Percentiles rank a stretch among this genome's conserved stretches.
Evolutionary conservation across 2,888 invertebrate species (phyloP).

Genomic region (Teinopalpus imperialis): DNA sequence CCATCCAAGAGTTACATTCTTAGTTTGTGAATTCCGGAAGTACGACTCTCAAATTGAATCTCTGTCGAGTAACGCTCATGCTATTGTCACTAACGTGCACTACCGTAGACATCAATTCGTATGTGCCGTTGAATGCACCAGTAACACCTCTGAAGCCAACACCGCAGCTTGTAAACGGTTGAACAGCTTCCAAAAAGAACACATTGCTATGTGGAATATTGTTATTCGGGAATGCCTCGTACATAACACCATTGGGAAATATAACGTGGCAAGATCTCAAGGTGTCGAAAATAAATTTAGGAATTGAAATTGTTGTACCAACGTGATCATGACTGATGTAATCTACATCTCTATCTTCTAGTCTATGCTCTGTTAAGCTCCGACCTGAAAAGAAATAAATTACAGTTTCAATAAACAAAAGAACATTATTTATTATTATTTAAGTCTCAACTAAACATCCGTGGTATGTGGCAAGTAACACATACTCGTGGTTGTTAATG

Average conservation of each 20-base stretch:
- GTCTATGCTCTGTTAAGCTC: slow-evolving; percentile 33
- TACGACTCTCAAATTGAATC: slow-evolving; percentile 42
- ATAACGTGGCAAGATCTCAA: slow-evolving; percentile 44
- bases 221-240: slow-evolving; percentile 44
- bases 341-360: slow-evolving; percentile 37
- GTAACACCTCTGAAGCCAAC: slow-evolving; percentile 41
- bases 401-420: too few species aligned
- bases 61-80: slow-evolving; percentile 39
- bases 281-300: slow-evolving; percentile 40
- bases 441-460: too few species aligned
- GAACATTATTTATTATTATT: too few species aligned
- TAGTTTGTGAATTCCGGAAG: slow-evolving; percentile 23
- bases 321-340: slow-evolving; percentile 39
- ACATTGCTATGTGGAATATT: slow-evolving; percentile 33
- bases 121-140: slow-evolving; percentile 43
- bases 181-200: slow-evolving; percentile 28
- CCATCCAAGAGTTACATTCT: too few species aligned
- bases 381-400: slow-evolving; percentile 38
- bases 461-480: too few species aligned
- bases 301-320: slow-evolving; percentile 39
- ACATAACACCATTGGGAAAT: slow-evolving; percentile 42
- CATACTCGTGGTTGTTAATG: too few species aligned
- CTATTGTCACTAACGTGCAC: slow-evolving; percentile 33
- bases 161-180: slow-evolving; percentile 41
- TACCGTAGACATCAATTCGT: slow-evolving; percentile 46